Conservation (phyloP, 2,797 vertebrate species). For the Geotrypetes seraphini region DNA sequence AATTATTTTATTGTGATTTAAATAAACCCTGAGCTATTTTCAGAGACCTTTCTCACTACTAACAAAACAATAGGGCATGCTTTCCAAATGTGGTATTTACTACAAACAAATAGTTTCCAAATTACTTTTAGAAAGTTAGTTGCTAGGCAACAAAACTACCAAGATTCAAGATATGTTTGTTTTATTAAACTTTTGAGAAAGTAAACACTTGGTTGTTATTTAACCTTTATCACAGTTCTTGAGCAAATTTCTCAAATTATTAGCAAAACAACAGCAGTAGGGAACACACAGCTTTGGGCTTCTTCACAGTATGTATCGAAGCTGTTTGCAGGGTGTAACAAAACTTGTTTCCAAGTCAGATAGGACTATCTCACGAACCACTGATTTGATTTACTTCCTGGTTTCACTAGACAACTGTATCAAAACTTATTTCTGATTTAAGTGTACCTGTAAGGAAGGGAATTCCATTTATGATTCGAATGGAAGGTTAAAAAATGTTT, state of each 20-base stretch:
- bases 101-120: too few relatives aligned
- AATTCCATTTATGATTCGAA: too few relatives aligned
- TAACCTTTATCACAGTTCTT: slow-evolving; percentile 16
- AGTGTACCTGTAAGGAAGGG: too few relatives aligned
- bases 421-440: too few relatives aligned
- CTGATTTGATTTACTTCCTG: too few relatives aligned
- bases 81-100: too few relatives aligned
- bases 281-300: slow-evolving; percentile 9
- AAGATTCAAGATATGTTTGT: slow-evolving; percentile 15
- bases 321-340: slow-evolving; percentile 11
- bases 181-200: slow-evolving; percentile 25
- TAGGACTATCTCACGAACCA: background rate
- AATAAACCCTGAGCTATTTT: too few relatives aligned
- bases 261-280: slow-evolving; percentile 22
- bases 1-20: too few relatives aligned
- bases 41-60: too few relatives aligned
- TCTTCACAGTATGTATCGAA: slow-evolving; percentile 20
- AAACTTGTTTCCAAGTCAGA: slow-evolving; percentile 14
- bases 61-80: too few relatives aligned
- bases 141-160: background rate
- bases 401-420: too few relatives aligned
- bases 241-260: background rate
- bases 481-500: slow-evolving; percentile 9
- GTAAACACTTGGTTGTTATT: slow-evolving; percentile 23
- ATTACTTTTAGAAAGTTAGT: too few relatives aligned